phyloP scores from a whole-genome alignment of 2,888 invertebrate species.

The Epicampocera succincta region DNA sequence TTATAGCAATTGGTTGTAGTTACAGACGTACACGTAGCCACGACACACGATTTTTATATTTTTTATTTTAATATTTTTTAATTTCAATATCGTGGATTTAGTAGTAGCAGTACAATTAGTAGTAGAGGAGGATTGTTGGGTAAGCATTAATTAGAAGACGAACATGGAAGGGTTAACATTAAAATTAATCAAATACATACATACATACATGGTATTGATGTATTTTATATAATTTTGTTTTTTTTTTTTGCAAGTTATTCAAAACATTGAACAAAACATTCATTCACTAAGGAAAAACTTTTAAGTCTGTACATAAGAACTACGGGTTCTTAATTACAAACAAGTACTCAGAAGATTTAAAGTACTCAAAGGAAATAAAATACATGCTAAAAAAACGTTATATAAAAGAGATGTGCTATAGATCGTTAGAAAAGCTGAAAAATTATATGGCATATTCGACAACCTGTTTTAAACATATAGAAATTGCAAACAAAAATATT shows the following conservation, averaged over 20 bases:
- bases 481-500: no score
- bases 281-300: not conserved
- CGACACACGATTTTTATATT: slow-evolving; percentile 36
- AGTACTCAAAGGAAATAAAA: slow-evolving; percentile 10
- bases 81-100: slow-evolving; percentile 55
- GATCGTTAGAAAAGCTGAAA: not conserved
- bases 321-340: no score
- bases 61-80: slow-evolving; percentile 17
- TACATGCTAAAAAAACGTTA: slow-evolving; percentile 29
- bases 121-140: slow-evolving; percentile 73
- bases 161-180: slow-evolving; percentile 78
- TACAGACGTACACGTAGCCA: slow-evolving; percentile 57
- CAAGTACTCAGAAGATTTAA: not conserved
- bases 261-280: slow-evolving; percentile 34
- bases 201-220: slow-evolving; percentile 22
- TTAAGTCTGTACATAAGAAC: no score
- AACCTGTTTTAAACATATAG: no score
- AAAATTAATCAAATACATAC: slow-evolving; percentile 65
- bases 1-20: slow-evolving; percentile 71
- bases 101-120: slow-evolving; percentile 49
- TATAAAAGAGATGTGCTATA: slow-evolving; percentile 25
- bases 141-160: slow-evolving; percentile 78
- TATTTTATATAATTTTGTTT: slow-evolving; percentile 27
- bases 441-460: no score
- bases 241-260: slow-evolving; percentile 34